phyloP scores from a whole-genome alignment of 2,888 invertebrate species.

The Conomelus anceps region DNA sequence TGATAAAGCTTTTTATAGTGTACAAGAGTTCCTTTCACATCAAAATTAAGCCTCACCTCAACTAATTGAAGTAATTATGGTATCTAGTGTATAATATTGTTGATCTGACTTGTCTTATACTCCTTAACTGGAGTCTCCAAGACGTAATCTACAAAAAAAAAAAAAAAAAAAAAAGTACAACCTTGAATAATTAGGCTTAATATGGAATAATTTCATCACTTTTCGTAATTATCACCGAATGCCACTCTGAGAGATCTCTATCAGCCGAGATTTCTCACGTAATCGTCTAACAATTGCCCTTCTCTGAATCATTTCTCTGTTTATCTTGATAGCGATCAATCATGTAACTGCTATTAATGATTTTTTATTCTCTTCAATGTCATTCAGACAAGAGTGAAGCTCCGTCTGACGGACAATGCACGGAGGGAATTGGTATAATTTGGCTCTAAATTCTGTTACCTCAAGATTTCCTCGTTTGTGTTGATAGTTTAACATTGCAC shows the following conservation, averaged over 20 bases:
- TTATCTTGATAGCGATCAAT: not conserved
- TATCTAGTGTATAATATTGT: no score
- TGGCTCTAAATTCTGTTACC: not conserved
- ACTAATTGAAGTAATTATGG: no score
- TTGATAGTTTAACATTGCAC: not conserved
- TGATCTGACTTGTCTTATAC: no score
- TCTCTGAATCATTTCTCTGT: not conserved
- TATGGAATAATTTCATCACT: not conserved
- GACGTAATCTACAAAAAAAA: no score
- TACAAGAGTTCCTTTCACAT: no score
- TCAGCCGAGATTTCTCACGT: not conserved
- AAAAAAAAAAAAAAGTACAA: no score
- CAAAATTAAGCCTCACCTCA: no score
- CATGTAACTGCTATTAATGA: not conserved
- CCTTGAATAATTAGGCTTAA: not conserved
- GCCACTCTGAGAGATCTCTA: not conserved
- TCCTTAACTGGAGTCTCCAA: no score
- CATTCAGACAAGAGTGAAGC: not conserved
- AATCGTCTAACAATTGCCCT: no score
- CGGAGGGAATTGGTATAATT: not conserved
- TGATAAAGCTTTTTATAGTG: no score
- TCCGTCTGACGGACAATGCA: not conserved
- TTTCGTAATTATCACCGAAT: not conserved
- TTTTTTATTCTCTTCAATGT: not conserved
- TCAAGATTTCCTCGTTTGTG: not conserved